Base-by-base conservation (phyloP, 2,888 invertebrate genomes). In the Therioaphis trifolii region DNA sequence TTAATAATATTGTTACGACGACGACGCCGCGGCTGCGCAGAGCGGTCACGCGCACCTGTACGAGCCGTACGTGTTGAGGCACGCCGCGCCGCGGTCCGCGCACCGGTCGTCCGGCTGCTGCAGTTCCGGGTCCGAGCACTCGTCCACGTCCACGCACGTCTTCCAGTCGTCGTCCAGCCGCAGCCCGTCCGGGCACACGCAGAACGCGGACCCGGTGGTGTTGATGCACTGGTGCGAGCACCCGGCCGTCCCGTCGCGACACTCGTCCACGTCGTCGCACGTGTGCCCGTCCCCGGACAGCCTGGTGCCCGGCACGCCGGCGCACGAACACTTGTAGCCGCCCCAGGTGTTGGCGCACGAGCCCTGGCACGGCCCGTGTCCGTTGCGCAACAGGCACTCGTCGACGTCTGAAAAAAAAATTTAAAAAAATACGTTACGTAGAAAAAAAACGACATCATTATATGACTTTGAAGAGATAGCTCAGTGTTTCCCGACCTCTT, bases 351-450 rank as follows among this genome's bases (percentile, higher is more conserved):
- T 93, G 85, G 88, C 88, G 87, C 93, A 93, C 63, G 89, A 89
- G 86, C 92, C 92, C 87, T 93, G 91, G 87, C 93, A 93, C 18
- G 92, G 92, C 11, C 92, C 92, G 86, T 90, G 91, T 35, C 92
- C 92, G 87, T 92, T 92, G 86, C 92, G 90, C 86, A 91, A 88
- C 43, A 91, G 88, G 87, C 92, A 92, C 88, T 92, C 92, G 88
- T 92, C 91, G 86, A 91, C 89, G 88, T 92, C 92, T 90, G 87
- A n/a, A n/a, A n/a, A n/a, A n/a, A n/a, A n/a, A n/a, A n/a, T n/a
- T n/a, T n/a, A n/a, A n/a, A n/a, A n/a, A n/a, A n/a, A n/a, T n/a
- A n/a, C n/a, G n/a, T n/a, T n/a, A n/a, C n/a, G n/a, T n/a, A n/a
- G n/a, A n/a, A n/a, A n/a, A n/a, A n/a, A n/a, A n/a, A n/a, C n/a